Percentiles rank a stretch among this genome's conserved stretches.
Evolutionary conservation across 1,140 invertebrate species (phyloP).

Genomic region (Megalopta genalis): DNA sequence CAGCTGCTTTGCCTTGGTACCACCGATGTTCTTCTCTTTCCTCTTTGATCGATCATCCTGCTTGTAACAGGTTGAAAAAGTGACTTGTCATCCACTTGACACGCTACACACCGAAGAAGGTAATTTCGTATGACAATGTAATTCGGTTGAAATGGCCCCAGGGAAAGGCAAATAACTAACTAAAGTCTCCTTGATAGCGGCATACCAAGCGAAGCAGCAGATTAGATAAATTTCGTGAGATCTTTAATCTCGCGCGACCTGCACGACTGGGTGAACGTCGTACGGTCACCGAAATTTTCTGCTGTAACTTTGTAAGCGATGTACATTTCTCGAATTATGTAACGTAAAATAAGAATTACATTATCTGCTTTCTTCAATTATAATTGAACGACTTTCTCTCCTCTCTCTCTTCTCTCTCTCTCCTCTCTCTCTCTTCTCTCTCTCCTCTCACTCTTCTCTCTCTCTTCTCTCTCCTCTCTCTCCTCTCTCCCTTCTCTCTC

Average conservation of each 20-base stretch:
- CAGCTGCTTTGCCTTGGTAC: slow-evolving; percentile 40
- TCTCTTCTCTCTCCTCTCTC: no score
- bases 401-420: no score
- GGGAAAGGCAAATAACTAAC: not conserved
- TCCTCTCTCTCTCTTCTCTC: no score
- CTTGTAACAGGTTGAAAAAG: slow-evolving; percentile 1
- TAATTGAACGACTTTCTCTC: no score
- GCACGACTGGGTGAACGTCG: slow-evolving; percentile 4
- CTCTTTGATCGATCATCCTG: slow-evolving; percentile 5
- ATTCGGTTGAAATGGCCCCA: not conserved
- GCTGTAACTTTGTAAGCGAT: no score
- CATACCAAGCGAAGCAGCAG: slow-evolving; percentile 1
- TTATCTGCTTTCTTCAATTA: no score
- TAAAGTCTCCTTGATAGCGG: slow-evolving; percentile 5
- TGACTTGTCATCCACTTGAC: not conserved
- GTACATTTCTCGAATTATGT: no score
- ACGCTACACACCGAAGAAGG: no score
- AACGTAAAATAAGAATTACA: no score
- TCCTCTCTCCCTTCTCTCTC: no score
- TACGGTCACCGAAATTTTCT: not conserved
- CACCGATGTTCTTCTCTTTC: slow-evolving; percentile 8
- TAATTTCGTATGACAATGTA: not conserved
- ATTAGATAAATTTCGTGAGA: slow-evolving; percentile 55
- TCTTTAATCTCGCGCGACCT: slow-evolving; percentile 32
- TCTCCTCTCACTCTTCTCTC: no score